Base-by-base conservation (phyloP, 1,140 invertebrate genomes). In the Cecropterus lyciades region DNA sequence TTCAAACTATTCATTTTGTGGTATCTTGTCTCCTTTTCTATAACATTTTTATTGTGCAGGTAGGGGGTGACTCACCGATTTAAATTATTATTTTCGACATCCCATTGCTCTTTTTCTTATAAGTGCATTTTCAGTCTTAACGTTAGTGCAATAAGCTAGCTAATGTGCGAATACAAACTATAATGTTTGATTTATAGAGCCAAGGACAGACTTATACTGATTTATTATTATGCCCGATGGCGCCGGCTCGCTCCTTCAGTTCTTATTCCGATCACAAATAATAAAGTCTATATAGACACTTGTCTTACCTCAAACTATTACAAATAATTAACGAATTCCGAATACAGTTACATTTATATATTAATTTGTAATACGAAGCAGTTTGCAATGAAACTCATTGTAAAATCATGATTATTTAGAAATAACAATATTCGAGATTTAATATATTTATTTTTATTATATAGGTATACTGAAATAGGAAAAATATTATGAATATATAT, bases 201-300 rank as follows among this genome's bases (percentile, higher is more conserved):
- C 37, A 64, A 69, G 66, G 66, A 56, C 66, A 64, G 67, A 65
- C 68, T 57, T 55, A 37, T 68, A 65, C 65, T 78, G 73, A 79
- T 79, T 74, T 79, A 76, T 73, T 52, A 42, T 10, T 17, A 37
- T 37, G 43, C 57, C 24, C 69, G 53, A 65, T 72, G 77, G 75
- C 75, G 72, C 75, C 75, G 65, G 49, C 45, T 27, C 53, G 42
- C 59, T 48, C 57, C 53, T 64, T 65, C 64, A 62, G 64, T 73
- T 67, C 67, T 75, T 69, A 70, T 78, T 71, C 60, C 57, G 16
- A 49, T 70, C 64, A 67, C 60, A 76, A 75, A 70, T 5, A 24
- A 75, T 63, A 73, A 73, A 53, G 33, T 30, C 27, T 57, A 43
- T 57, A 43, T 43, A 20, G 1, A 14, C 49, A 33, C 9, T 1